Evolutionary conservation across 1,140 invertebrate genomes (phyloP), one percentile per base, ranked within the genome.

Genomic region (Pseudomyrmex cubaensis): DNA sequence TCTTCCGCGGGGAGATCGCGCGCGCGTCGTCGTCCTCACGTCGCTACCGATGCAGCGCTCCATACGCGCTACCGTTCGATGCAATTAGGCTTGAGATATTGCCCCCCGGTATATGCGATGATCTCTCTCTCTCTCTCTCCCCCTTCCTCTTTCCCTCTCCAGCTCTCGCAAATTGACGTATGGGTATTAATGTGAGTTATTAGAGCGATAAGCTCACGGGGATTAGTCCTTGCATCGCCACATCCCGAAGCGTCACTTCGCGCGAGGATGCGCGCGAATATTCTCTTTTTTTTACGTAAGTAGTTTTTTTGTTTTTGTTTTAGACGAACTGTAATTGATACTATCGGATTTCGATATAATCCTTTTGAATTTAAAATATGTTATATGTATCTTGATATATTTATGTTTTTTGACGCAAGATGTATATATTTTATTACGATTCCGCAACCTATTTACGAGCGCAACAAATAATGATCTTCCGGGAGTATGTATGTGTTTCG

Each of bases 21-120:
- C 35, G 35, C 35, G 35, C 35, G n/a, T 75, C 84, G 46, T 57
- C 75, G 12, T 67, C 63, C 7, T 54, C 17, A 13, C 63, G 63
- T 17, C 17, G 72, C n/a, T 22, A 9, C 52, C 50, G 54, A 35
- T 20, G 52, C 57, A 76, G 73, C 67, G 67, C 50, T 48, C 20
- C 35, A 48, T n/a, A n/a, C 56, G 44, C 59, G 17, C 67, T n/a
- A 46, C 84, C 70, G 63, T 57, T 48, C 66, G 35, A 52, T 76
- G 86, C 85, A 87, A 85, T 87, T 87, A 87, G 66, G 85, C 73
- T 54, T 74, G 73, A 87, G 86, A 64, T 84, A 87, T 87, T 73
- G 86, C 78, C 85, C 67, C n/a, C 61, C 54, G 62, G 35, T 35
- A 35, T 87, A 82, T 52, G 83, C 46, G 61, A 66, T 48, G 62